Evolutionary conservation across 1,140 invertebrate species (phyloP).

Genomic region (Triops cancriformis): DNA sequence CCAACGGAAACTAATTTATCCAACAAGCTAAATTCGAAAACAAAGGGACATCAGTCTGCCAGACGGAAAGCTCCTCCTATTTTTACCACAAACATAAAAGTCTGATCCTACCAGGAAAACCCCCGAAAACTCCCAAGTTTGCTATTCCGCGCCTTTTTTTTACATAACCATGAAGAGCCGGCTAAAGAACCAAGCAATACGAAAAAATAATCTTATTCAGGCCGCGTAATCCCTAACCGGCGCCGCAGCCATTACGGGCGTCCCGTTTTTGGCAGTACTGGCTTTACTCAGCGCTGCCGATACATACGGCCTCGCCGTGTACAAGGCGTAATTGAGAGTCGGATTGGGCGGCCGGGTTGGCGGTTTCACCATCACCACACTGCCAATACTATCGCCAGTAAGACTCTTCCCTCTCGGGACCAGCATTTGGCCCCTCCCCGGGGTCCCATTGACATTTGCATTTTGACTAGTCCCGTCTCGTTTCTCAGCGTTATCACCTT

Average conservation of each 20-base stretch:
- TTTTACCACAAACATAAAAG: too few species aligned
- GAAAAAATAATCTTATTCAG: too few species aligned
- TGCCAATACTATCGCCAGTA: background rate
- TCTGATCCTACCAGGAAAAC: too few species aligned
- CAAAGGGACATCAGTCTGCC: too few species aligned
- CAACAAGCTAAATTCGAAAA: too few species aligned
- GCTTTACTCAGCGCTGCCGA: background rate
- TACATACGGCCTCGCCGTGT: background rate
- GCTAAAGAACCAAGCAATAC: too few species aligned
- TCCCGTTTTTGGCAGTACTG: background rate
- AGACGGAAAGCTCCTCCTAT: too few species aligned
- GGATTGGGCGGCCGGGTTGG: background rate
- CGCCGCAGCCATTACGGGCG: background rate
- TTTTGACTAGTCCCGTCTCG: background rate
- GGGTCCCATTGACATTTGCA: background rate
- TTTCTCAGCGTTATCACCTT: background rate
- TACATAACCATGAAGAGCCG: too few species aligned
- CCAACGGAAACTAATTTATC: too few species aligned
- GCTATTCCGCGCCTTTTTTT: too few species aligned
- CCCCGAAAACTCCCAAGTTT: too few species aligned
- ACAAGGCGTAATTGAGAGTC: background rate
- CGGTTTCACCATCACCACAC: background rate
- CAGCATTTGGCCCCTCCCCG: background rate
- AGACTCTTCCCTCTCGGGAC: background rate
- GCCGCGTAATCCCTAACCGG: background rate